These are phyloP conservation scores for Acrobasis repandana DNA, from an alignment of 2,888 invertebrate species.

Conservation along the genomic window DNA sequence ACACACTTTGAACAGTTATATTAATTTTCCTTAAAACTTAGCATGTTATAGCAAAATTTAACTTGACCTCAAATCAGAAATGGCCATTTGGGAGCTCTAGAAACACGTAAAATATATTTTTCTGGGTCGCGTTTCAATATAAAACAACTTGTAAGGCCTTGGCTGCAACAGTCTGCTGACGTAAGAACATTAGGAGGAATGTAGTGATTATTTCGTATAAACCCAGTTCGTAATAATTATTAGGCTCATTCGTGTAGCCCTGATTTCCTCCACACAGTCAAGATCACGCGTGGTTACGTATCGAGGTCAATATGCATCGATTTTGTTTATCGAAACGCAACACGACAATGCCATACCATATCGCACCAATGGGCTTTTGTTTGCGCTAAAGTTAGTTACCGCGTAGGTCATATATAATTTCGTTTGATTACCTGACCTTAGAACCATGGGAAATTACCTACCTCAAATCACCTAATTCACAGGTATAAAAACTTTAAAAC, in stretches of 20 bases:
- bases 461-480: neutral
- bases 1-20: neutral
- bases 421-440: neutral
- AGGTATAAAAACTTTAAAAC: neutral
- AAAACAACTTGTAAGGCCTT: constrained; percentile 25
- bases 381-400: neutral
- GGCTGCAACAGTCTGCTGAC: constrained; percentile 22
- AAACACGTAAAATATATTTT: constrained; percentile 23
- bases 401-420: neutral
- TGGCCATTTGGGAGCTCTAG: constrained; percentile 8
- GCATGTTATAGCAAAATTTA: constrained; percentile 2
- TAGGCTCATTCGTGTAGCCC: constrained; percentile 32
- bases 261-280: constrained; percentile 34
- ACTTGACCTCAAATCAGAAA: constrained; percentile 1
- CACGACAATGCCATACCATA: neutral
- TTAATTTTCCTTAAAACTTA: neutral
- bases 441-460: neutral
- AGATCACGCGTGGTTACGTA: constrained; percentile 39
- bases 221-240: constrained; percentile 25
- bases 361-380: neutral
- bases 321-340: constrained; percentile 16
- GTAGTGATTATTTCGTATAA: constrained; percentile 29
- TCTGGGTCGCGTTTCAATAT: constrained; percentile 18
- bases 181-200: constrained; percentile 26
- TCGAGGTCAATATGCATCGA: constrained; percentile 33